A percentile compares a stretch with the other conserved stretches of the same genome.
These are phyloP conservation scores for Mastacembelus armatus DNA, from an alignment of 2,797 vertebrate genomes.

Conservation along the genomic window DNA sequence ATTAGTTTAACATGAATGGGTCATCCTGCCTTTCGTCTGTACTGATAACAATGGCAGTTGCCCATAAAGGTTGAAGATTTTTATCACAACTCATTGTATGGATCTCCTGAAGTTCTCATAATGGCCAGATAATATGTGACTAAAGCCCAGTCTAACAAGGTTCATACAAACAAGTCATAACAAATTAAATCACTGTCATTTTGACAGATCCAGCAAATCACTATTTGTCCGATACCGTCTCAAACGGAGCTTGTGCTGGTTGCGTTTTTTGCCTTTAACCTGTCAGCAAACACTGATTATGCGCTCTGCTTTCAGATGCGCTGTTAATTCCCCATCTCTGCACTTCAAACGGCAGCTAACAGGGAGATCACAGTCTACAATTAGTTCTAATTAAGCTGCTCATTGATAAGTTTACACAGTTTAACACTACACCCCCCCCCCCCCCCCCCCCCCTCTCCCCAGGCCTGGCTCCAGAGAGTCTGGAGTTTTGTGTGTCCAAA, in stretches of 20 bases:
- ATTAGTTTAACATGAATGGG: conserved; percentile 57
- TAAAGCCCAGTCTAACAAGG: background rate
- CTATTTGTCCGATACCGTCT: no score
- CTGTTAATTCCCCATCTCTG: conserved; percentile 63
- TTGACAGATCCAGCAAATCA: no score
- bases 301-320: conserved; percentile 39
- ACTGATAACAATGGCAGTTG: conserved; percentile 25
- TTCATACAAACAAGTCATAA: conserved; percentile 4
- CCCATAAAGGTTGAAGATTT: conserved; percentile 3
- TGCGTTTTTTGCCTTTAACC: background rate
- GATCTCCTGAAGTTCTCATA: conserved; percentile 20
- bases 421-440: conserved; percentile 58
- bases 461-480: conserved; percentile 82
- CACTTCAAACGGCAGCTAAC: conserved; percentile 82
- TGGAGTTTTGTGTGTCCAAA: conserved; percentile 67
- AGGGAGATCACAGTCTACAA: conserved; percentile 81
- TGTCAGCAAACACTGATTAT: conserved; percentile 20
- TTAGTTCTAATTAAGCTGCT: conserved; percentile 80
- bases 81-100: conserved; percentile 47
- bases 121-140: background rate
- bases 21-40: conserved; percentile 41
- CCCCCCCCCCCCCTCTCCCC: no score
- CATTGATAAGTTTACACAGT: conserved; percentile 82
- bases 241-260: background rate
- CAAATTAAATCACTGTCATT: conserved; percentile 39